These are phyloP conservation scores for Glyphotaelius pellucidus DNA, from an alignment of 2,888 invertebrate species.

Conservation along the genomic window DNA sequence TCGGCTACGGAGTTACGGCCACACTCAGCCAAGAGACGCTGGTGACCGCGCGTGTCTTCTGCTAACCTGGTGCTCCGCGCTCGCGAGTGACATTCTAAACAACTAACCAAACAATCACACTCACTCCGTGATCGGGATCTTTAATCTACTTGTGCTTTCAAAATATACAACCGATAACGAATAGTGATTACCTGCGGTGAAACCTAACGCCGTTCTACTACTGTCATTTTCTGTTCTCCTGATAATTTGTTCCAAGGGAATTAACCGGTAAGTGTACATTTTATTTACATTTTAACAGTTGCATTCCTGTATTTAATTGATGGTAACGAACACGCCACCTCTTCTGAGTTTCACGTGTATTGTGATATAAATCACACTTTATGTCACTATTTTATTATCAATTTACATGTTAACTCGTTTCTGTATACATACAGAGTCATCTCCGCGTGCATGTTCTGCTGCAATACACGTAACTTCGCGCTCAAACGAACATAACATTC, in stretches of 20 bases:
- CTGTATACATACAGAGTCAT: constrained; percentile 2
- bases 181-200: constrained; percentile 49
- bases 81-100: constrained; percentile 51
- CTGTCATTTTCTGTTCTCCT: constrained; percentile 55
- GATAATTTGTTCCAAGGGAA: constrained; percentile 16
- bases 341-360: not conserved
- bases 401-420: not conserved
- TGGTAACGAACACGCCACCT: not conserved
- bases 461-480: not conserved
- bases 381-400: not conserved
- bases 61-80: constrained; percentile 46
- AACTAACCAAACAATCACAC: not conserved
- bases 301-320: not conserved
- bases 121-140: constrained; percentile 43
- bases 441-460: not conserved
- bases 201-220: constrained; percentile 41
- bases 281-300: not conserved
- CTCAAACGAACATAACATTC: not conserved
- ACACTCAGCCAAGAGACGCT: constrained; percentile 54
- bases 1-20: not conserved
- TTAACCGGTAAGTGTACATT: constrained; percentile 37
- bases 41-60: constrained; percentile 56
- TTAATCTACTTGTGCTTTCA: constrained; percentile 34
- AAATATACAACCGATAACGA: constrained; percentile 9
- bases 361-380: not conserved